A percentile compares a stretch with the other conserved stretches of the same genome.
Evolutionary conservation across 2,797 vertebrate genomes (phyloP).

Genomic region (Peromyscus nudipes): DNA sequence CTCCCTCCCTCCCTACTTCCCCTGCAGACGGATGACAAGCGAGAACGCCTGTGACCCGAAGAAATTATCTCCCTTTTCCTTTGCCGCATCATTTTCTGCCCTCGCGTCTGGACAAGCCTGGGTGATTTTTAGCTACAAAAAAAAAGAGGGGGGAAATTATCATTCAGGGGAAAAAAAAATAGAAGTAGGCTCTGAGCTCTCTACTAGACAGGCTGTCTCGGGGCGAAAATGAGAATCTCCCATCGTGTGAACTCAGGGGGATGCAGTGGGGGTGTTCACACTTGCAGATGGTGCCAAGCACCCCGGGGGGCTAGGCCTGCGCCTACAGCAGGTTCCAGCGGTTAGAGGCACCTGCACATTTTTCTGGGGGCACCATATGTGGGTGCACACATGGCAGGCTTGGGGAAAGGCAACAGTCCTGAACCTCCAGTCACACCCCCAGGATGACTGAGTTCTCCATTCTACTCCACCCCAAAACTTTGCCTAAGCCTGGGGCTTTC

Average conservation of each 20-base stretch:
- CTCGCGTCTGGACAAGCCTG: slow-evolving; percentile 86
- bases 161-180: slow-evolving; percentile 78
- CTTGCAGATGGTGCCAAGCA: not conserved
- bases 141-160: slow-evolving; percentile 73
- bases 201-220: slow-evolving; percentile 77
- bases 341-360: not conserved
- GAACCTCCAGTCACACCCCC: not conserved
- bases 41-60: slow-evolving; percentile 81
- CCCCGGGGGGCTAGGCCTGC: not conserved
- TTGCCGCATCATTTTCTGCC: slow-evolving; percentile 85
- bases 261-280: not conserved
- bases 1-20: slow-evolving; percentile 80
- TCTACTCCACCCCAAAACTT: not conserved
- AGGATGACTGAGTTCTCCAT: not conserved
- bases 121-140: slow-evolving; percentile 84
- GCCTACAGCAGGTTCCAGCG: not conserved
- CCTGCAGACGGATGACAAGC: slow-evolving; percentile 83
- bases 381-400: not conserved
- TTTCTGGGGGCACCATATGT: not conserved
- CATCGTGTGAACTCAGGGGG: slow-evolving; percentile 64
- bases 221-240: slow-evolving; percentile 85
- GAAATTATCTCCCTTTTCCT: slow-evolving; percentile 85
- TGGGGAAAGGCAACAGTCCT: not conserved
- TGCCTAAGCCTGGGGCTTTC: not conserved
- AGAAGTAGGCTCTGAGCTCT: slow-evolving; percentile 59